Evolutionary conservation across 1,140 invertebrate genomes (phyloP).

Genomic region (Drosophila baimaii): DNA sequence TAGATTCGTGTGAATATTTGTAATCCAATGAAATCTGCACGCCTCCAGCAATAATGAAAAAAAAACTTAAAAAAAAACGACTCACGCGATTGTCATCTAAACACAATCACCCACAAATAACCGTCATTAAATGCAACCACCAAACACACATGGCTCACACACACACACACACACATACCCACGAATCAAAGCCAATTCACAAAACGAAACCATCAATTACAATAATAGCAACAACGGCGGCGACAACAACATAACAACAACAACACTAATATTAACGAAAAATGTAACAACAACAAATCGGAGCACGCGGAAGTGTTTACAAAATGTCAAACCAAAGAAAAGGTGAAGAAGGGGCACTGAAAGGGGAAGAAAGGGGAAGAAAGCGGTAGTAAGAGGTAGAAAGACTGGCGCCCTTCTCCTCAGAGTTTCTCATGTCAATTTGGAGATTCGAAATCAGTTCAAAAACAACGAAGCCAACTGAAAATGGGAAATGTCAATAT

Average conservation of each 20-base stretch:
- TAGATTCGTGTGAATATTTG: constrained; percentile 46
- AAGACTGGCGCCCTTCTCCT: constrained; percentile 43
- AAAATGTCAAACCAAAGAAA: constrained; percentile 70
- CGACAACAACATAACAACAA: constrained; percentile 54
- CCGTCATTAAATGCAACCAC: constrained; percentile 71
- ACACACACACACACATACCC: constrained; percentile 8
- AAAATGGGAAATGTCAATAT: constrained; percentile 80
- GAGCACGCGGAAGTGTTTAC: constrained; percentile 77
- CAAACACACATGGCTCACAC: constrained; percentile 30
- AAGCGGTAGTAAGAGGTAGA: constrained; percentile 8
- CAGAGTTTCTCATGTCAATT: constrained; percentile 78
- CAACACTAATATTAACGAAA: constrained; percentile 12
- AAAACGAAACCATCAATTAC: constrained; percentile 76
- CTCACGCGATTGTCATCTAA: constrained; percentile 53
- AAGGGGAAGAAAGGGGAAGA: constrained; percentile 20
- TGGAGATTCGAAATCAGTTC: constrained; percentile 62
- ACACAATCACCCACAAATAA: constrained; percentile 69
- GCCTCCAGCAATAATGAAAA: not conserved
- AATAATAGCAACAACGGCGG: constrained; percentile 36
- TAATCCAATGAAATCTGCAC: constrained; percentile 30
- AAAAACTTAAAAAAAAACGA: constrained; percentile 7
- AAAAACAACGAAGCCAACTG: constrained; percentile 53
- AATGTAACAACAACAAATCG: constrained; percentile 39
- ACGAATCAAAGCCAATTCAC: constrained; percentile 53
- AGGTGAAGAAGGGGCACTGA: constrained; percentile 3